Percentiles rank a stretch among this genome's conserved stretches.
phyloP scores from a whole-genome alignment of 2,888 invertebrate species.

The Himalopsyche anomala region DNA sequence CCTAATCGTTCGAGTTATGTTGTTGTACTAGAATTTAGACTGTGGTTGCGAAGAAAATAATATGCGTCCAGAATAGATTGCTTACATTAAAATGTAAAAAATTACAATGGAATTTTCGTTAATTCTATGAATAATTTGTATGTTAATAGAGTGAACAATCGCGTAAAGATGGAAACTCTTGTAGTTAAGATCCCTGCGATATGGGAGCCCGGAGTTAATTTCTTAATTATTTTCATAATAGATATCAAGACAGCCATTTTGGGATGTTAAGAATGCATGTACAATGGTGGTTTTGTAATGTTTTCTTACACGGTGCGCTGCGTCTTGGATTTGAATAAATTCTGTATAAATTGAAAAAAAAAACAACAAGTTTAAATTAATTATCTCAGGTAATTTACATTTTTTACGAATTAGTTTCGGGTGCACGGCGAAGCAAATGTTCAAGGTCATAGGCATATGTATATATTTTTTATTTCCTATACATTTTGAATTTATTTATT shows the following conservation, averaged over 20 bases:
- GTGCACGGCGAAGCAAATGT: constrained; percentile 41
- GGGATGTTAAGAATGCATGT: constrained; percentile 28
- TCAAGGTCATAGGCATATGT: constrained; percentile 46
- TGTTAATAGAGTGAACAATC: constrained; percentile 58
- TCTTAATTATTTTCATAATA: constrained; percentile 56
- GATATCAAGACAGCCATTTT: constrained; percentile 49
- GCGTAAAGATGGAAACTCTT: constrained; percentile 46
- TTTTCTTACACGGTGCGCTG: constrained; percentile 23
- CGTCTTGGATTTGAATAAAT: constrained; percentile 36
- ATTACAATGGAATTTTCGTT: constrained; percentile 59
- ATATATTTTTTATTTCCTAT: constrained; percentile 28
- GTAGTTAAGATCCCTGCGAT: constrained; percentile 51
- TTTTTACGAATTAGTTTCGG: constrained; percentile 52
- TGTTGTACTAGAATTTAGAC: too few species aligned
- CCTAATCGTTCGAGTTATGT: too few species aligned
- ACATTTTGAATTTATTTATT: not conserved
- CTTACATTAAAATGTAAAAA: constrained; percentile 51
- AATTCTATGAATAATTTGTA: constrained; percentile 60
- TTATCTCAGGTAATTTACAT: constrained; percentile 53
- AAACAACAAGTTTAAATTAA: constrained; percentile 53
- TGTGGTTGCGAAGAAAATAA: not conserved
- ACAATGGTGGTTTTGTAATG: constrained; percentile 29
- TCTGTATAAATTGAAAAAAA: constrained; percentile 36
- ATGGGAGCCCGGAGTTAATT: constrained; percentile 49
- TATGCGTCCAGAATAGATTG: constrained; percentile 56